Base-by-base conservation (phyloP, 2,888 invertebrate genomes). In the Geophilus truncorum region DNA sequence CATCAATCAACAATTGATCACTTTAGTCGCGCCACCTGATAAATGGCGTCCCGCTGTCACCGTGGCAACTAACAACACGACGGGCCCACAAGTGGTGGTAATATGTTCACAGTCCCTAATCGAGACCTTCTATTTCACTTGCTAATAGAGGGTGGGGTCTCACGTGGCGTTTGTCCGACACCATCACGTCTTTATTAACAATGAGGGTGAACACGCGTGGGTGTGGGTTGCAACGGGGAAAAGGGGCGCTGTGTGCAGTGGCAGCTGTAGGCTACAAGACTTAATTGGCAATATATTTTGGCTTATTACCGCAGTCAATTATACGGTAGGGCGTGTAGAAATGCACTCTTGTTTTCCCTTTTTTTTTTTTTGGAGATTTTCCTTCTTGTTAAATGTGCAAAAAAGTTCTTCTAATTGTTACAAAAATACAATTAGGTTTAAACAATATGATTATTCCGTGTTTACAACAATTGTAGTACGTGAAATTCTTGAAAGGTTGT, bases 71-170 rank as follows among this genome's bases (percentile, higher is more conserved):
- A 70, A 70, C 28, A 10, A n/a, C n/a, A 70, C 28, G 10, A n/a
- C n/a, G 28, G 45, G 28, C 70, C 70, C 70, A 70, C 70, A 70
- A 70, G 28, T 70, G 70, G 70, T 70, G 70, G 70, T 70, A 70
- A 70, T 70, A 28, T n/a, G 70, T 70, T 70, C 70, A 70, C 70
- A 70, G 70, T 70, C 70, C 70, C 70, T 70, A 70, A 70, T 70
- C 70, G 70, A 70, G 70, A 51, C 70, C 70, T 25, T 70, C 28
- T 12, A 70, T 70, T 70, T 70, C 25, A 23, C 70, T 70, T 70
- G 70, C 70, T 70, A 70, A 70, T 70, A 70, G 70, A 70, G 70
- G 70, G 70, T 70, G 70, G 70, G 70, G 70, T 70, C 70, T 70
- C 70, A 70, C 70, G 28, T 28, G 70, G 70, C 70, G 28, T 70